Conservation (phyloP, 2,797 vertebrate genomes). For the Chelon auratus region DNA sequence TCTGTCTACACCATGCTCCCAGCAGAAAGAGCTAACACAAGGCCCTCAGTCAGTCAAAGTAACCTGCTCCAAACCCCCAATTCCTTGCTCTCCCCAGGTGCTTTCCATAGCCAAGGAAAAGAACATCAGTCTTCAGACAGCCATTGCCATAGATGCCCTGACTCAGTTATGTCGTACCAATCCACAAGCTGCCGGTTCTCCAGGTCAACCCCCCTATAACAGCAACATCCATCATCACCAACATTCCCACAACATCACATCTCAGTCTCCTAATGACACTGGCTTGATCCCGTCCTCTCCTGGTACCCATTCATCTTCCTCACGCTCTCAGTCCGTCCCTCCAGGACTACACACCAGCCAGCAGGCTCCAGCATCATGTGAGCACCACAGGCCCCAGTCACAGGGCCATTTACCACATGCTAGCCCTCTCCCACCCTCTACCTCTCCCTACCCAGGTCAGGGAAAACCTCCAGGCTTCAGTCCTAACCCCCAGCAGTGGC, state of each 20-base stretch:
- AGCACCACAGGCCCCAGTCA: slow-evolving; percentile 83
- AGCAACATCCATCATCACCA: slow-evolving; percentile 77
- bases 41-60: slow-evolving; percentile 58
- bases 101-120: slow-evolving; percentile 97
- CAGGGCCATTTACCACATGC: slow-evolving; percentile 79
- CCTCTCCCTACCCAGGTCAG: slow-evolving; percentile 82
- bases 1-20: slow-evolving; percentile 61
- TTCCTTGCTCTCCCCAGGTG: slow-evolving; percentile 94
- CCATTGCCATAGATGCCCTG: slow-evolving; percentile 97
- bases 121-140: slow-evolving; percentile 97
- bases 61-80: slow-evolving; percentile 80
- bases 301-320: slow-evolving; percentile 65
- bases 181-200: slow-evolving; percentile 78
- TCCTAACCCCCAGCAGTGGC: slow-evolving; percentile 78
- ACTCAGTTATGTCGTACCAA: slow-evolving; percentile 92
- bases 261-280: slow-evolving; percentile 71
- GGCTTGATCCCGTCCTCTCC: slow-evolving; percentile 66
- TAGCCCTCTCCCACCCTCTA: slow-evolving; percentile 81
- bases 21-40: slow-evolving; percentile 67
- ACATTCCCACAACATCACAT: slow-evolving; percentile 58
- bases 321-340: slow-evolving; percentile 82
- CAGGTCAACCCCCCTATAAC: slow-evolving; percentile 68
- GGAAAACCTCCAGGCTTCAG: slow-evolving; percentile 72
- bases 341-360: slow-evolving; percentile 80
- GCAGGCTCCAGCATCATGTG: slow-evolving; percentile 75